Base-by-base conservation (phyloP, 2,797 vertebrate species). In the Ctenopoma multispine region DNA sequence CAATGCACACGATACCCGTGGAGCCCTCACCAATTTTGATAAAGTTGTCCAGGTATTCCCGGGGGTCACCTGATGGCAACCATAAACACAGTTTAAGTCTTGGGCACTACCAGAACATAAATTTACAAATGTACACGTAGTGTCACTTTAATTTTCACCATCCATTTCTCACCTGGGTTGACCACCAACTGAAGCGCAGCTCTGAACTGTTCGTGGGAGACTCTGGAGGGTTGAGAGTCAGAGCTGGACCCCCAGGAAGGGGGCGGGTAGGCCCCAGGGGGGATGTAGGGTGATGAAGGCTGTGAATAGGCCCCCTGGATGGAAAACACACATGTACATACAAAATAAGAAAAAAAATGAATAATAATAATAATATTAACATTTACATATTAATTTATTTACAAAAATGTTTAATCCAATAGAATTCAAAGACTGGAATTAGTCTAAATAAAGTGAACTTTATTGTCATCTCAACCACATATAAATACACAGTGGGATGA, bases 21-120 rank as follows among this genome's bases (percentile, higher is more conserved):
- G 98, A 99, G 73, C 98, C 98, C 92, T 99, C 98, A 10, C 98
- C 98, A 0, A 99, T 99, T 93, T 99, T 99, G 77, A 99, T 96
- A 88, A 99, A 99, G 94, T 90, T 97, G 93, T 98, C 97, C 94
- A 99, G 81, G 91, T 98, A 99, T 80, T 98, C 96, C 31, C 96
- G 93, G 11, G 97, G 97, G 87, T 99, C 98, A 0, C 97, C 97
- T 93, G 73, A 3, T 3, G 49, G 48, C 31, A 23, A 63, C 46
- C 20, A 29, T 23, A 69, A 61, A 61, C 41, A 31, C 0, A 0
- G 29, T 7, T 63, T n/a, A 27, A 11, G 63, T 67, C 27, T 36
- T 0, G 68, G 17, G 48, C 7, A 40, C 23, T 15, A 20, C 4
- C 0, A 11, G 36, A 14, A 57, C 40, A 10, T n/a, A 6, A 55